Evolutionary conservation across 2,888 invertebrate species (phyloP), one percentile per base, ranked within the genome.

Genomic region (Zhuqinia jingwanae): DNA sequence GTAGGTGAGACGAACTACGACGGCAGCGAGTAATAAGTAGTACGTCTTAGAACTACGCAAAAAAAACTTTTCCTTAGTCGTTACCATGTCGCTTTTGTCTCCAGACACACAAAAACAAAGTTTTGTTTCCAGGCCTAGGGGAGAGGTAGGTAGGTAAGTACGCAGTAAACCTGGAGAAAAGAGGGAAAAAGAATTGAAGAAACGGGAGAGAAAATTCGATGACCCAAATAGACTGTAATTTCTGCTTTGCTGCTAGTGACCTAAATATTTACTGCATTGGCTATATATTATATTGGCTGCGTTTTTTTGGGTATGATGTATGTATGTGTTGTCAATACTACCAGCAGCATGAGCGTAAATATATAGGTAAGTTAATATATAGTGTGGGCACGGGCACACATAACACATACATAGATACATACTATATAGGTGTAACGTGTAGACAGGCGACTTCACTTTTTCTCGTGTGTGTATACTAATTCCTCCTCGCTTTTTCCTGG

Each of bases 221-320:
- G 84, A 84, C 77, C 77, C 45, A 84, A 78, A 84, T 84, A 56
- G 70, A 70, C 10, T 27, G 20, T 68, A 78, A 68, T 84, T 84
- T 70, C 56, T 78, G 77, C 68, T 77, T n/a, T 70, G 78, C 68
- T 79, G 53, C 77, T 77, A 84, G 56, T 84, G 84, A 70, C 78
- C 83, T 36, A 83, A 76, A 83, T 83, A 83, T 83, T 83, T 58
- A 47, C 53, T 56, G 56, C 60, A 82, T 60, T 73, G 60, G 60
- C 20, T n/a, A 47, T 68, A 68, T 42, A 68, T 42, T 45, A n/a
- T n/a, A 68, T 68, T 53, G 47, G 73, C 73, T 50, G 50, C 13
- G 50, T n/a, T 47, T 45, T 25, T 27, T 25, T 2, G 15, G 1
- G 10, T n/a, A n/a, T n/a, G 20, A 45, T 45, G 42, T 60, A 56